phyloP scores from a whole-genome alignment of 2,888 invertebrate species.

The Agrilus cyanescens region DNA sequence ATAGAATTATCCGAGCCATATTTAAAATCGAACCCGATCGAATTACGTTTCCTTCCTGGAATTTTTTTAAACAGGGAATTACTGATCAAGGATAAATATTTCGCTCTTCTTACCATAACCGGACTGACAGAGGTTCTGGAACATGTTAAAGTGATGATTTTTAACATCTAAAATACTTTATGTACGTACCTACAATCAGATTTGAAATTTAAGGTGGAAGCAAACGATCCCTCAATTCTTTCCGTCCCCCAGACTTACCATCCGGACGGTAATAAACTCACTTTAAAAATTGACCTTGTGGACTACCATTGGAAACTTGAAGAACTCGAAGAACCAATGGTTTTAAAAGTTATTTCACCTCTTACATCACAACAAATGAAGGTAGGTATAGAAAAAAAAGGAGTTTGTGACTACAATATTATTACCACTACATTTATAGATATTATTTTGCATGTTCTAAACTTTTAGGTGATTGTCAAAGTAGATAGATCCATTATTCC shows the following conservation, averaged over 20 bases:
- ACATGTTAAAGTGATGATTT: slow-evolving; percentile 36
- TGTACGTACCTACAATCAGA: slow-evolving; percentile 3
- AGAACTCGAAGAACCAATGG: slow-evolving; percentile 29
- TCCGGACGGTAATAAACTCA: slow-evolving; percentile 18
- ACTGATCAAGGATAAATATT: slow-evolving; percentile 12
- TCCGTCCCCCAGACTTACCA: slow-evolving; percentile 20
- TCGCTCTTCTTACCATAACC: slow-evolving; percentile 32
- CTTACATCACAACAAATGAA: slow-evolving; percentile 27
- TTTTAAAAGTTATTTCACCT: slow-evolving; percentile 25
- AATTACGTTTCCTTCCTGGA: slow-evolving; percentile 31
- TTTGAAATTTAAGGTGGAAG: slow-evolving; percentile 22
- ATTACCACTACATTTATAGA: too few relatives aligned
- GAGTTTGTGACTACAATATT: too few relatives aligned
- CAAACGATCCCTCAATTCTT: slow-evolving; percentile 29
- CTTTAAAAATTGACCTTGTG: slow-evolving; percentile 26
- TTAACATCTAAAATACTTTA: neutral
- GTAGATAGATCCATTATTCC: slow-evolving; percentile 1
- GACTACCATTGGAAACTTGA: slow-evolving; percentile 34
- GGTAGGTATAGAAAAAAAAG: slow-evolving; percentile 14
- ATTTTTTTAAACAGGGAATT: slow-evolving; percentile 24
- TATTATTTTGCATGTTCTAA: neutral
- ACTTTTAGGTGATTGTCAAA: slow-evolving; percentile 5
- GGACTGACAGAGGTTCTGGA: slow-evolving; percentile 46
- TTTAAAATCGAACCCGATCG: slow-evolving; percentile 22
- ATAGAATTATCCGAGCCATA: slow-evolving; percentile 23